Evolutionary conservation across 2,888 invertebrate genomes (phyloP).

Genomic region (Zygaena filipendulae): DNA sequence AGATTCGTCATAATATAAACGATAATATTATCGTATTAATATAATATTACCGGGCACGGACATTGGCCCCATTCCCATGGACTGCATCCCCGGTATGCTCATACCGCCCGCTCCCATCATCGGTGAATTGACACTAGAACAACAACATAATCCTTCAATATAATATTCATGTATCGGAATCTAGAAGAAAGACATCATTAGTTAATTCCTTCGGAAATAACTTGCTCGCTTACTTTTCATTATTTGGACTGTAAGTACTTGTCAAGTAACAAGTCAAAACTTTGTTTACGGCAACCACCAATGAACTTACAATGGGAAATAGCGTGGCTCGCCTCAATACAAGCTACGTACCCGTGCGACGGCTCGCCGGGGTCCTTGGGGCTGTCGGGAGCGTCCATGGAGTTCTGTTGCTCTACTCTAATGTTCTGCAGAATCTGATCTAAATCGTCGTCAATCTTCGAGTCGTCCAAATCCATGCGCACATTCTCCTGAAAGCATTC

Average conservation of each 20-base stretch:
- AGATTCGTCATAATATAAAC: too few species aligned
- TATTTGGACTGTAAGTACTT: too few species aligned
- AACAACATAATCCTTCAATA: neutral
- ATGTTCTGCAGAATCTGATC: slow-evolving; percentile 93
- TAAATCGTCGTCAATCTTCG: slow-evolving; percentile 92
- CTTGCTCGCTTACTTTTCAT: too few species aligned
- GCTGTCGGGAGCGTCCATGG: slow-evolving; percentile 90
- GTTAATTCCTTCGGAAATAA: too few species aligned
- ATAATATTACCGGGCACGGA: slow-evolving; percentile 63
- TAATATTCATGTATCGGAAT: neutral
- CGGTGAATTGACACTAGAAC: slow-evolving; percentile 51
- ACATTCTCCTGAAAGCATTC: slow-evolving; percentile 73
- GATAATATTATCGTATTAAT: too few species aligned
- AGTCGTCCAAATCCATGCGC: slow-evolving; percentile 84
- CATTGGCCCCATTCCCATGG: slow-evolving; percentile 62
- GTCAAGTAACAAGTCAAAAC: too few species aligned
- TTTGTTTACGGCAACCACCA: too few species aligned
- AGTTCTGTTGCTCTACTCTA: slow-evolving; percentile 93
- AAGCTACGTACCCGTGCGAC: slow-evolving; percentile 63
- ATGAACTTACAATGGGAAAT: too few species aligned
- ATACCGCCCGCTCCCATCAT: slow-evolving; percentile 61
- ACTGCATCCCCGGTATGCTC: slow-evolving; percentile 53
- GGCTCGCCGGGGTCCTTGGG: slow-evolving; percentile 84
- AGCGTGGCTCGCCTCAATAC: too few species aligned
- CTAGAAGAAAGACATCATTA: too few species aligned